These are phyloP conservation scores for Indri indri DNA, from an alignment of 2,113 vertebrate genomes.

Conservation along the genomic window DNA sequence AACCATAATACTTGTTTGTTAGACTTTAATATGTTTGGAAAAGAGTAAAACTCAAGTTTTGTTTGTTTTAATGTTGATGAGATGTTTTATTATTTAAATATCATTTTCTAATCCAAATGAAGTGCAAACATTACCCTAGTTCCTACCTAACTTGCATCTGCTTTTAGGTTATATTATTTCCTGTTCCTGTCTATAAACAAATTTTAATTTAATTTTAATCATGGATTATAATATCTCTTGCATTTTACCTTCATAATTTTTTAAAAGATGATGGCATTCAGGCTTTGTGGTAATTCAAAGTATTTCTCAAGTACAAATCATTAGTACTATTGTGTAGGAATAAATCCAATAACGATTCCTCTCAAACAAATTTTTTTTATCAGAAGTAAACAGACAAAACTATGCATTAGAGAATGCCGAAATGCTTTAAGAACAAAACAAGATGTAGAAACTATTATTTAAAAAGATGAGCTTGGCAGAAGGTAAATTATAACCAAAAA, in stretches of 20 bases:
- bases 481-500: not conserved
- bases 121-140: not conserved
- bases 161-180: not conserved
- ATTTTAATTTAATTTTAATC: slow-evolving; percentile 25
- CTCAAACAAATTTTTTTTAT: not conserved
- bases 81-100: not conserved
- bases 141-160: not conserved
- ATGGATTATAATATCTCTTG: not conserved
- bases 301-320: slow-evolving; percentile 27
- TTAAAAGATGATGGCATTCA: slow-evolving; percentile 12
- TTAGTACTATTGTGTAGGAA: not conserved
- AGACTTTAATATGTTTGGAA: not conserved
- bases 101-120: not conserved
- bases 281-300: slow-evolving; percentile 30
- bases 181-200: not conserved
- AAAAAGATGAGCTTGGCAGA: not conserved
- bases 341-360: slow-evolving; percentile 14
- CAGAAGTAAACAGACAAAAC: not conserved
- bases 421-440: slow-evolving; percentile 7
- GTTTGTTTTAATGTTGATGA: not conserved
- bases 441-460: not conserved
- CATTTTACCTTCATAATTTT: not conserved
- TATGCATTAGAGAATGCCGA: not conserved
- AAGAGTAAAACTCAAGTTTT: not conserved
- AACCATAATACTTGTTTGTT: not conserved